Percentiles rank a stretch among this genome's conserved stretches.
These are phyloP conservation scores for Lasius platythorax DNA, from an alignment of 2,888 invertebrate species.

Conservation along the genomic window DNA sequence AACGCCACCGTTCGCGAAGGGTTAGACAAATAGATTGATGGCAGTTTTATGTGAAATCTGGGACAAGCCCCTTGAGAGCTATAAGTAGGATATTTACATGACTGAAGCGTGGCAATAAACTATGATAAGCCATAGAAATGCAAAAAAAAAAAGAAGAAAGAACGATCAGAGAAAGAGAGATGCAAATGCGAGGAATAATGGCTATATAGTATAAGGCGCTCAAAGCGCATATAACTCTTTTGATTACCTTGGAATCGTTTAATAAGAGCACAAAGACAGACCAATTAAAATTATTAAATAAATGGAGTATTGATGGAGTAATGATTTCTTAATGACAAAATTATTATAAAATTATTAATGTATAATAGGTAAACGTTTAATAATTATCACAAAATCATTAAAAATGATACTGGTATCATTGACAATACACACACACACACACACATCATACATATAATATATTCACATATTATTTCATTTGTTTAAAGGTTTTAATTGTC, in stretches of 20 bases:
- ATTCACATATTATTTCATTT: background rate
- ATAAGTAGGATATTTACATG: conserved; percentile 22
- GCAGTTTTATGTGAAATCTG: conserved; percentile 21
- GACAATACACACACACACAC: background rate
- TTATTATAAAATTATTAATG: background rate
- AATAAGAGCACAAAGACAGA: background rate
- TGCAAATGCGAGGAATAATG: background rate
- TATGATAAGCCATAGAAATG: background rate
- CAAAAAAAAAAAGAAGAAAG: background rate
- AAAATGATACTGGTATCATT: background rate
- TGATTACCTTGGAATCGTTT: background rate
- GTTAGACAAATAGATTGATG: conserved; percentile 39
- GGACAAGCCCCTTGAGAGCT: conserved; percentile 1
- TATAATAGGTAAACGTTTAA: background rate
- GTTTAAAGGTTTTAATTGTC: background rate
- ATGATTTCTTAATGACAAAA: background rate
- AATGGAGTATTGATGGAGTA: background rate
- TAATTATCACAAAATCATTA: background rate
- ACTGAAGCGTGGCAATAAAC: conserved; percentile 9
- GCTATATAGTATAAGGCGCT: background rate
- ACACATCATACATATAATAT: background rate
- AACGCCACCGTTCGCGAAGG: conserved; percentile 8
- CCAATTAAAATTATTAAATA: background rate
- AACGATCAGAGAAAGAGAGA: background rate
- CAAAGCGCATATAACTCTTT: background rate